These are phyloP conservation scores for Enteromius viviparus DNA, from an alignment of 2,797 vertebrate genomes.

Conservation along the genomic window DNA sequence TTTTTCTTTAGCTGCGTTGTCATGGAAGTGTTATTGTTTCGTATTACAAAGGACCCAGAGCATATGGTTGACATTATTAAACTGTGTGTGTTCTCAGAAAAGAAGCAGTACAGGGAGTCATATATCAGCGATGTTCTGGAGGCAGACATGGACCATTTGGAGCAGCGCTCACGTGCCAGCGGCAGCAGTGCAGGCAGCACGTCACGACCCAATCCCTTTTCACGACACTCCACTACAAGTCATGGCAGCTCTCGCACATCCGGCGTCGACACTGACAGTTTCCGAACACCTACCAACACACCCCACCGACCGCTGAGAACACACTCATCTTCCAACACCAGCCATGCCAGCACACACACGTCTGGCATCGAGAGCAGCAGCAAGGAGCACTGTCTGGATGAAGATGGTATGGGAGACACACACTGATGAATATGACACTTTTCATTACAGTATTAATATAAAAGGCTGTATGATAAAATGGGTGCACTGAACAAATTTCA, in stretches of 20 bases:
- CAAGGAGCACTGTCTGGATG: slow-evolving; percentile 92
- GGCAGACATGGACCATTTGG: slow-evolving; percentile 94
- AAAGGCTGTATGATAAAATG: neutral
- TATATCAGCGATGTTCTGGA: slow-evolving; percentile 98
- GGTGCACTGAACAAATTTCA: neutral
- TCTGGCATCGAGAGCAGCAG: slow-evolving; percentile 94
- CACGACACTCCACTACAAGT: slow-evolving; percentile 90
- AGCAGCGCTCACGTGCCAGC: slow-evolving; percentile 92
- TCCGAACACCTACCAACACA: slow-evolving; percentile 75
- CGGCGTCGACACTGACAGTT: slow-evolving; percentile 90
- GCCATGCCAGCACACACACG: slow-evolving; percentile 96
- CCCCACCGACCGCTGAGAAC: slow-evolving; percentile 86
- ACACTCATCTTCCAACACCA: slow-evolving; percentile 93
- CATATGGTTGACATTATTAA: slow-evolving; percentile 2
- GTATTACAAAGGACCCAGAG: neutral
- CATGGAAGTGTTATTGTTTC: slow-evolving; percentile 1
- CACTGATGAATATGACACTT: neutral
- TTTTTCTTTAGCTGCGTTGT: neutral
- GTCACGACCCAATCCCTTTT: slow-evolving; percentile 87
- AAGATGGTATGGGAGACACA: slow-evolving; percentile 81
- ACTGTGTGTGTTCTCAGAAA: slow-evolving; percentile 76
- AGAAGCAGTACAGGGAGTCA: slow-evolving; percentile 98
- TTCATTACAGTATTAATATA: neutral
- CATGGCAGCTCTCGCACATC: slow-evolving; percentile 97
- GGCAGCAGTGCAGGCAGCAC: slow-evolving; percentile 91